Conservation (phyloP, 2,113 vertebrate genomes). For the Etheostoma spectabile region DNA sequence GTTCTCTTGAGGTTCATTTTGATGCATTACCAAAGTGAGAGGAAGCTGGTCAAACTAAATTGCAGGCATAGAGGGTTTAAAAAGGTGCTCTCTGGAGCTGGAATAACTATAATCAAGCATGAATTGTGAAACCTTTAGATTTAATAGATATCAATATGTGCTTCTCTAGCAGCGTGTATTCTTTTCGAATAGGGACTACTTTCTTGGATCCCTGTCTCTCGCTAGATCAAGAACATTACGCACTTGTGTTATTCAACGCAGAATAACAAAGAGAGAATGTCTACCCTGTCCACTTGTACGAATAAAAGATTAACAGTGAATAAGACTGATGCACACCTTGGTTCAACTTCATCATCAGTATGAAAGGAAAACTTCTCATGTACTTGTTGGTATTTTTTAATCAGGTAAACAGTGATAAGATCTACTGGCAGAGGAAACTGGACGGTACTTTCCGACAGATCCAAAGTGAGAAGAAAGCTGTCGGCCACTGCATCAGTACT, state of each 20-base stretch:
- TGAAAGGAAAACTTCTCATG: background rate
- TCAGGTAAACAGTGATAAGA: constrained; percentile 89
- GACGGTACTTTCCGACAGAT: constrained; percentile 87
- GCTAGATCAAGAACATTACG: background rate
- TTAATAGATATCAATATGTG: background rate
- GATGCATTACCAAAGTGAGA: background rate
- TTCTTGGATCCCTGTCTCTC: background rate
- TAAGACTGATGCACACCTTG: background rate
- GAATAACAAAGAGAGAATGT: background rate
- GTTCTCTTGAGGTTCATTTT: background rate
- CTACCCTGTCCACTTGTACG: background rate
- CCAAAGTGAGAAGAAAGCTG: constrained; percentile 88
- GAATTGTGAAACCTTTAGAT: background rate
- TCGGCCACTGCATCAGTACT: constrained; percentile 89
- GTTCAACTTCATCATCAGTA: background rate
- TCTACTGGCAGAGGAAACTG: constrained; percentile 88
- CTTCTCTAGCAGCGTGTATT: background rate
- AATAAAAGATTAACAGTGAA: background rate
- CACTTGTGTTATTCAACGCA: background rate
- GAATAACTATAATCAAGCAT: background rate
- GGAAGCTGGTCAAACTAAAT: background rate
- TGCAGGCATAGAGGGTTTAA: background rate
- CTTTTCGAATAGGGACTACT: background rate
- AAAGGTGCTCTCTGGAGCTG: background rate
- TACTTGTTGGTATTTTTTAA: background rate